Conservation (phyloP, 2,888 invertebrate species). For the Molorchus minor region DNA sequence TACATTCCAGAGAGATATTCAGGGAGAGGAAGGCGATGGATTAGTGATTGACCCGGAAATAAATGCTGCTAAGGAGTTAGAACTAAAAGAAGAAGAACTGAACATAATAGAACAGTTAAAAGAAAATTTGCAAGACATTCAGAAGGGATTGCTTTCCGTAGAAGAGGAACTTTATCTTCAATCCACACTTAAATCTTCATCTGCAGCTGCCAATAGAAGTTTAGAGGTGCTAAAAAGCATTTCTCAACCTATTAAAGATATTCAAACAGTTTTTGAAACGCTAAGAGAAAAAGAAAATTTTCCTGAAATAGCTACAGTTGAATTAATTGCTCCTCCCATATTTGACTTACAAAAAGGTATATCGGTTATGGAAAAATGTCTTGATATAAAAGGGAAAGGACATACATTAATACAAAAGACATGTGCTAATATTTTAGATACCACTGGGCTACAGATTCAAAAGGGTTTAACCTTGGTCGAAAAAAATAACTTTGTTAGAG, state of each 20-base stretch:
- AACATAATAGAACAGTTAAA: slow-evolving; percentile 53
- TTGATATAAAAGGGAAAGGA: slow-evolving; percentile 73
- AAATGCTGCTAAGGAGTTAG: slow-evolving; percentile 62
- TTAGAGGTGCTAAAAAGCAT: slow-evolving; percentile 72
- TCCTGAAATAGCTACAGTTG: slow-evolving; percentile 66
- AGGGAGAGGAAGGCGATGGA: slow-evolving; percentile 69
- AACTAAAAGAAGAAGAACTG: slow-evolving; percentile 56
- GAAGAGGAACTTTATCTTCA: slow-evolving; percentile 73
- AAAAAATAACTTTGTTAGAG: too few relatives aligned
- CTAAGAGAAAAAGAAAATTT: slow-evolving; percentile 64
- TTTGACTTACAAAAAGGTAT: slow-evolving; percentile 72
- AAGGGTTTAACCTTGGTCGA: slow-evolving; percentile 67
- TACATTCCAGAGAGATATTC: slow-evolving; percentile 63
- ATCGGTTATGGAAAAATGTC: slow-evolving; percentile 74
- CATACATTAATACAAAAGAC: slow-evolving; percentile 75
- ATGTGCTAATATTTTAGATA: slow-evolving; percentile 72
- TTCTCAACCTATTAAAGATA: slow-evolving; percentile 70
- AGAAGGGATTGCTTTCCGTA: slow-evolving; percentile 69
- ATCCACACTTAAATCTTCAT: slow-evolving; percentile 73
- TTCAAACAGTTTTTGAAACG: slow-evolving; percentile 69
- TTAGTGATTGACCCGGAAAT: slow-evolving; percentile 65
- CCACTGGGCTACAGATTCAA: slow-evolving; percentile 67
- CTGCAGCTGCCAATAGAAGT: slow-evolving; percentile 73
- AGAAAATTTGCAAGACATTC: slow-evolving; percentile 63
- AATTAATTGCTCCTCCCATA: slow-evolving; percentile 68